A percentile compares a stretch with the other conserved stretches of the same genome.
phyloP scores from a whole-genome alignment of 2,113 vertebrate species.

The Malaclemys terrapin region DNA sequence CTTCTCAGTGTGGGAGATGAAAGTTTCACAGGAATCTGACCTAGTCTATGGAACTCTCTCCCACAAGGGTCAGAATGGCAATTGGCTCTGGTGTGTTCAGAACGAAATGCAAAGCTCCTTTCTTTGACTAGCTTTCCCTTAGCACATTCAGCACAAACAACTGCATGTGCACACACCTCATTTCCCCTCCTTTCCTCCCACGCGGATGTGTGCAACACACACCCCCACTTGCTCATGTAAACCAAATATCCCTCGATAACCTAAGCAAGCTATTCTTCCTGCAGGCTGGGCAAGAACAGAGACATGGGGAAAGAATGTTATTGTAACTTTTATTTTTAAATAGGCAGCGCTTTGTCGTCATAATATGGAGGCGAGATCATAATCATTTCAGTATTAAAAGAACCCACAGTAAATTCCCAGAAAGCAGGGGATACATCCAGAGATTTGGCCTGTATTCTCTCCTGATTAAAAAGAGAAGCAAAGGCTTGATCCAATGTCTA shows the following conservation, averaged over 20 bases:
- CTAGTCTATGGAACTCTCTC: rapidly evolving
- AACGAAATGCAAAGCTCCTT: background rate
- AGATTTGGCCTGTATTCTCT: background rate
- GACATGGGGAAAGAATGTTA: background rate
- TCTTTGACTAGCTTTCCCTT: constrained; percentile 8
- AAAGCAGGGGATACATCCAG: background rate
- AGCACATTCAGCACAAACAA: background rate
- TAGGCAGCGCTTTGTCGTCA: background rate
- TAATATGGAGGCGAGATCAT: background rate
- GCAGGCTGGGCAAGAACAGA: background rate
- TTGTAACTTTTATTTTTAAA: background rate
- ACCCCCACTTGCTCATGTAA: background rate
- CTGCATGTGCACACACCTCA: rapidly evolving
- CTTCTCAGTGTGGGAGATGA: background rate
- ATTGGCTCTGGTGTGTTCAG: background rate
- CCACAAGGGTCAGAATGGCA: background rate
- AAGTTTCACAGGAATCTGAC: background rate
- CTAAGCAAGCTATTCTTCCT: background rate
- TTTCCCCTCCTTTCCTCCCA: background rate
- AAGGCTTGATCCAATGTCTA: background rate
- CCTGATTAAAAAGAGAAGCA: background rate
- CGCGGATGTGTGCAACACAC: background rate
- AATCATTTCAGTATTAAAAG: background rate
- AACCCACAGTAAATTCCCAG: background rate
- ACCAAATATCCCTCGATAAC: background rate